Conservation (phyloP, 2,888 invertebrate species). For the Ferdinandea cuprea region DNA sequence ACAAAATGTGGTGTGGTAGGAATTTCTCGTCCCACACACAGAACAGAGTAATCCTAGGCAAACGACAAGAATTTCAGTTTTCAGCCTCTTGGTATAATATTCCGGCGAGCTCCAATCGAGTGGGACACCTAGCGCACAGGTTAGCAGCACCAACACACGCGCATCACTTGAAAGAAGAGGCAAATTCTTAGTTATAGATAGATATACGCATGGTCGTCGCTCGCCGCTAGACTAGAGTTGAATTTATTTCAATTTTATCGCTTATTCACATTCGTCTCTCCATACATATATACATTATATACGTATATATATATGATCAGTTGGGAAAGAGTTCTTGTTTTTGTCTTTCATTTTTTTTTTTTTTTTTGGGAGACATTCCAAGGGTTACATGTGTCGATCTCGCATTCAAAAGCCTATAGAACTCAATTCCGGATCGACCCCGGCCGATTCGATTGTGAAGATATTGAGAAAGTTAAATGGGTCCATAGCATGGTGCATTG, state of each 20-base stretch:
- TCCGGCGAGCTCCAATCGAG: constrained; percentile 3
- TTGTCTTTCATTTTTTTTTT: background rate
- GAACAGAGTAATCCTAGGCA: constrained; percentile 46
- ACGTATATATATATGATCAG: background rate
- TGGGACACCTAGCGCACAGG: constrained; percentile 35
- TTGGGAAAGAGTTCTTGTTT: background rate
- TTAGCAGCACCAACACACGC: background rate
- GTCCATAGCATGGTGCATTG: constrained; percentile 11
- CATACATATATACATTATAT: too few relatives aligned
- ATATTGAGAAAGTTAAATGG: constrained; percentile 66
- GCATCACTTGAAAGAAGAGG: constrained; percentile 38
- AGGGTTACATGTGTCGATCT: constrained; percentile 40
- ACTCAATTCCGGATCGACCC: constrained; percentile 63
- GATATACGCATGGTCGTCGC: constrained; percentile 15
- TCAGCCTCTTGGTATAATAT: constrained; percentile 1
- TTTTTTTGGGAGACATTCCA: constrained; percentile 15
- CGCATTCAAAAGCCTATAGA: constrained; percentile 34
- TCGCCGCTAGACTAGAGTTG: constrained; percentile 31
- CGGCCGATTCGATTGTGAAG: constrained; percentile 67
- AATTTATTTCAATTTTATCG: constrained; percentile 69
- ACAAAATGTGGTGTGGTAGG: constrained; percentile 74
- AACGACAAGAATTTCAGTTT: constrained; percentile 57
- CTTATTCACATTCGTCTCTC: constrained; percentile 65
- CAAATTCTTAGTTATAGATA: constrained; percentile 28
- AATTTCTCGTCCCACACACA: constrained; percentile 76